Percentiles rank a stretch among this genome's conserved stretches.
Evolutionary conservation across 2,888 invertebrate genomes (phyloP).

Genomic region (Plagodis dolabraria): DNA sequence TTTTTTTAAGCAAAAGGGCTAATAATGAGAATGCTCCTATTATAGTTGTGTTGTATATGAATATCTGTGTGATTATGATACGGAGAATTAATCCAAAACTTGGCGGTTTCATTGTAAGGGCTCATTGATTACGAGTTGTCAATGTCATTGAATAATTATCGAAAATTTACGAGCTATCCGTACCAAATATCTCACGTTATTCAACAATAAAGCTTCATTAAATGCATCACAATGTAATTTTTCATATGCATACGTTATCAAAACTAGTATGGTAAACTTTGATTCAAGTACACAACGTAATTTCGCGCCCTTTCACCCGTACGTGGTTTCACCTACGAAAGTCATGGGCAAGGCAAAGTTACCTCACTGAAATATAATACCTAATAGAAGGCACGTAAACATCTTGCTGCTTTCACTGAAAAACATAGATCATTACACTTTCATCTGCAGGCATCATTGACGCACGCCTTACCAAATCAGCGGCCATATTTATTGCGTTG

Average conservation of each 20-base stretch:
- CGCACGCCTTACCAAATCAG: slow-evolving; percentile 83
- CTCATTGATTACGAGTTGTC: slow-evolving; percentile 66
- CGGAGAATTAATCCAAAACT: slow-evolving; percentile 27
- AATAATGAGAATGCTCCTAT: not conserved
- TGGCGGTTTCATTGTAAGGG: slow-evolving; percentile 24
- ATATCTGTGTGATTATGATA: not conserved
- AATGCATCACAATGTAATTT: slow-evolving; percentile 1
- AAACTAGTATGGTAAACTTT: slow-evolving; percentile 38
- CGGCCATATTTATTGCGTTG: slow-evolving; percentile 85
- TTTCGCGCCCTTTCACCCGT: slow-evolving; percentile 83
- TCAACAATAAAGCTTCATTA: not conserved
- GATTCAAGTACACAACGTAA: slow-evolving; percentile 55
- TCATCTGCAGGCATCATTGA: slow-evolving; percentile 64
- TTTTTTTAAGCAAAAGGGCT: slow-evolving; percentile 17
- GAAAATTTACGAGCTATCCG: not conserved
- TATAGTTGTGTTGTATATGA: slow-evolving; percentile 5
- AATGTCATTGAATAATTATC: slow-evolving; percentile 57
- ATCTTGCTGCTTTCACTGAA: slow-evolving; percentile 2
- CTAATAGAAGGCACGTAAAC: not conserved
- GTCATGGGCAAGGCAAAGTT: slow-evolving; percentile 15
- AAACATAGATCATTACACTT: slow-evolving; percentile 21
- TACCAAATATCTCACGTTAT: not conserved
- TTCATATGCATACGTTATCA: slow-evolving; percentile 8
- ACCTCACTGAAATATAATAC: too few species aligned
- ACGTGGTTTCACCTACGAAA: slow-evolving; percentile 27